These are phyloP conservation scores for Lethocerus indicus DNA, from an alignment of 1,140 invertebrate species.

Conservation along the genomic window DNA sequence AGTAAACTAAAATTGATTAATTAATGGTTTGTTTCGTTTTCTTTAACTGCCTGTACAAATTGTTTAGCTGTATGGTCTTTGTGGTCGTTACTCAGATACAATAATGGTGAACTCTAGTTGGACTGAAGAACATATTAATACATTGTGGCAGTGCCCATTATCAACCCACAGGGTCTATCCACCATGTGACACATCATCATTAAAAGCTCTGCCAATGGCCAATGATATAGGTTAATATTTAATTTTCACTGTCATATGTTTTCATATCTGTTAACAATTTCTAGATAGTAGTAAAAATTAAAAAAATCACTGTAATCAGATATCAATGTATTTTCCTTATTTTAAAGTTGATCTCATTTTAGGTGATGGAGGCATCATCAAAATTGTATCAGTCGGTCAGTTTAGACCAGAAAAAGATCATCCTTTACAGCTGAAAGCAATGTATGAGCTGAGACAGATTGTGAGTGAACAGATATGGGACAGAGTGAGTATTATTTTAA, in stretches of 20 bases:
- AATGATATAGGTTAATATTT: constrained; percentile 11
- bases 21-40: neutral
- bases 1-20: neutral
- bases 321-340: too few species aligned
- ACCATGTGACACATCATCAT: constrained; percentile 75
- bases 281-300: too few species aligned
- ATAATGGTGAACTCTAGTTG: constrained; percentile 96
- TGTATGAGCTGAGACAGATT: constrained; percentile 62
- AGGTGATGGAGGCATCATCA: constrained; percentile 33
- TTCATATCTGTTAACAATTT: too few species aligned
- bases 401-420: constrained; percentile 98
- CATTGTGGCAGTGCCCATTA: constrained; percentile 61
- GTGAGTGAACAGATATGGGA: constrained; percentile 50
- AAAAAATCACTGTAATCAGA: constrained; percentile 20
- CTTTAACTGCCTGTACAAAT: neutral
- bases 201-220: constrained; percentile 40
- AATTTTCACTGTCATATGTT: neutral
- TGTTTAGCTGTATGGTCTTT: constrained; percentile 46
- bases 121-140: constrained; percentile 83
- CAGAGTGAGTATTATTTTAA: constrained; percentile 26
- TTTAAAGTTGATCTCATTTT: too few species aligned
- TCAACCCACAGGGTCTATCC: constrained; percentile 77
- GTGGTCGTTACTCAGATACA: constrained; percentile 65
- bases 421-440: constrained; percentile 69
- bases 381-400: constrained; percentile 84